These are phyloP conservation scores for Argopecten irradians DNA, from an alignment of 1,140 invertebrate species.

Conservation along the genomic window DNA sequence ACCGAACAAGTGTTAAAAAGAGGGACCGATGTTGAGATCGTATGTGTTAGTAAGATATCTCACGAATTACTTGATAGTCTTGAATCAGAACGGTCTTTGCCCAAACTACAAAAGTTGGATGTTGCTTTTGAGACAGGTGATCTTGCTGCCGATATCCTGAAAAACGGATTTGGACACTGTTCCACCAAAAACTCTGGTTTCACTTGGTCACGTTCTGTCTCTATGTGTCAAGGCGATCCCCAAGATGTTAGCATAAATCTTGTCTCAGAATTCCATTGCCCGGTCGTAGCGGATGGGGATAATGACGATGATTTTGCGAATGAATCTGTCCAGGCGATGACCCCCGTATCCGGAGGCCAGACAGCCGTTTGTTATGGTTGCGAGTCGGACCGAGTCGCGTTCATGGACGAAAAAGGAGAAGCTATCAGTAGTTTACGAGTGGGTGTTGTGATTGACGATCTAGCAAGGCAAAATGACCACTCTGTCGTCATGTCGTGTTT, in stretches of 20 bases:
- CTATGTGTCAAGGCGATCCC: neutral
- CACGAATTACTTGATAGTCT: neutral
- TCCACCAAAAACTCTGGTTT: neutral
- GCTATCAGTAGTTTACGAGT: constrained; percentile 30
- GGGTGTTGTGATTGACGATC: constrained; percentile 38
- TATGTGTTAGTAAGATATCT: neutral
- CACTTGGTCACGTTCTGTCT: neutral
- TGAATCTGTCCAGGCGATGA: constrained; percentile 44
- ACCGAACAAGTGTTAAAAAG: neutral
- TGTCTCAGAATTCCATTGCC: constrained; percentile 29
- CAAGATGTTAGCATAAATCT: constrained; percentile 39
- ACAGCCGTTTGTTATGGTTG: constrained; percentile 38
- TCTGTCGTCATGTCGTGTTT: constrained; percentile 33
- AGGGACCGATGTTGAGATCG: constrained; percentile 24
- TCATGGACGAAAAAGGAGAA: constrained; percentile 35
- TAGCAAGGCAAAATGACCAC: neutral
- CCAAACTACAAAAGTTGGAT: constrained; percentile 29
- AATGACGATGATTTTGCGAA: constrained; percentile 30
- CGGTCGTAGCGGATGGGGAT: constrained; percentile 10
- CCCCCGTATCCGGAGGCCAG: neutral
- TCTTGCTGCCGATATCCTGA: constrained; percentile 24
- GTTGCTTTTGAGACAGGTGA: constrained; percentile 38
- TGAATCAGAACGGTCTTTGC: neutral
- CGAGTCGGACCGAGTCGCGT: constrained; percentile 28
- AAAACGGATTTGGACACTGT: constrained; percentile 35